phyloP scores from a whole-genome alignment of 1,140 invertebrate genomes.

The Leptinotarsa defecta region DNA sequence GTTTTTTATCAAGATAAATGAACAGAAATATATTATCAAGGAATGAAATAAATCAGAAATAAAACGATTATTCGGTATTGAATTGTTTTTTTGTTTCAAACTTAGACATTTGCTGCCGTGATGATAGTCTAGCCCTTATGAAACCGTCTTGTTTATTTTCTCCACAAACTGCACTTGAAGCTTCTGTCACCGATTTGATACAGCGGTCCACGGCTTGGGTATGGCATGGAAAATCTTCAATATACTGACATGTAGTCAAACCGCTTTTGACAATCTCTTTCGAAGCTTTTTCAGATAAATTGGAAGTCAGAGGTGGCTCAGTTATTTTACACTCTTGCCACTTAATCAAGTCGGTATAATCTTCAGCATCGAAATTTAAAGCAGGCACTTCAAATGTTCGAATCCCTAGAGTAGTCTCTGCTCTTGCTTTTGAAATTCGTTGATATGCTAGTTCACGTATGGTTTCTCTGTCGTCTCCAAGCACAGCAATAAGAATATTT shows the following conservation, averaged over 20 bases:
- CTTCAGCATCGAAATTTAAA: slow-evolving; percentile 34
- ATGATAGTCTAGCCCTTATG: too few species aligned
- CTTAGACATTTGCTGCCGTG: too few species aligned
- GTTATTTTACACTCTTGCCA: slow-evolving; percentile 34
- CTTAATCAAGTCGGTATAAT: slow-evolving; percentile 31
- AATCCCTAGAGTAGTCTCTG: slow-evolving; percentile 20
- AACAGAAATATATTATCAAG: too few species aligned
- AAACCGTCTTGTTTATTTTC: too few species aligned
- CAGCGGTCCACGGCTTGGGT: slow-evolving; percentile 5
- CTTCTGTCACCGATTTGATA: neutral
- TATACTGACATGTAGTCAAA: slow-evolving; percentile 1
- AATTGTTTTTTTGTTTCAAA: too few species aligned
- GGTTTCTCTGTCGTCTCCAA: neutral
- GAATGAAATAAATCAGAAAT: too few species aligned
- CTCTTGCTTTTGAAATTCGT: slow-evolving; percentile 27
- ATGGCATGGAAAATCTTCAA: slow-evolving; percentile 17
- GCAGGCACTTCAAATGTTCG: slow-evolving; percentile 31
- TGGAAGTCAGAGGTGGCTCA: slow-evolving; percentile 18
- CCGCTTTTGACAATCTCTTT: slow-evolving; percentile 17
- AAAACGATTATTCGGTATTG: too few species aligned
- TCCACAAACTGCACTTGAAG: slow-evolving; percentile 4
- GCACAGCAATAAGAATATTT: neutral
- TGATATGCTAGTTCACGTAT: slow-evolving; percentile 27
- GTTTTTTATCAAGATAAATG: too few species aligned
- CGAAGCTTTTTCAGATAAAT: slow-evolving; percentile 14